Evolutionary conservation across 2,888 invertebrate genomes (phyloP), one percentile per base, ranked within the genome.

Genomic region (Biston betularia): DNA sequence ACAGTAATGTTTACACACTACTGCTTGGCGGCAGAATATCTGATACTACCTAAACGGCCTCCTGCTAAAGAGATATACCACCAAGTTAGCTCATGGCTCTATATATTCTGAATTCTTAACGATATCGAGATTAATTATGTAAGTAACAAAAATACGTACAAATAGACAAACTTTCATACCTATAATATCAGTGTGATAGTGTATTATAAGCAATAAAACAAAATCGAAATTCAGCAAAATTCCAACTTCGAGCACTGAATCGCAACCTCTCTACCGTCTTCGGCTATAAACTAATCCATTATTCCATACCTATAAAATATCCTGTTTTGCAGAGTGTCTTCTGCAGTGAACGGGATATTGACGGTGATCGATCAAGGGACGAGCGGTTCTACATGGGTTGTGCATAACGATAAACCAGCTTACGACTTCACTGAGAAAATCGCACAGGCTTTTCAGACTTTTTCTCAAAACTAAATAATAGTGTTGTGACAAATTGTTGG

Each of bases 371-470:
- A 84, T 50, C 74, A 78, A 67, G 92, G 87, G 6, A 76, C 76
- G 44, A 88, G 80, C 69, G 89, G 92, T 7, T 83, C 89, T 14
- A 90, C 88, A 15, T 93, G 93, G 93, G 83, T 89, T 69, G 83
- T 92, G 40, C 85, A 89, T 45, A 79, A 88, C 68, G 89, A 92
- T 76, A 84, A 87, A 67, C 81, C 85, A 38, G 88, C 92, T 5
- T 78, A 81, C 58, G 86, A 92, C 68, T 83, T 84, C 59, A 84
- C 90, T 3, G 73, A 73, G 11, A 78, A 83, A 62, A 82, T 92
- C 57, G 75, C 70, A 11, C 69, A 81, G 56, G 87, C 88, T 33
- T 88, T 86, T 64, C 72, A 79, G 68, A 70, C 79, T 40, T 65
- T 88, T 66, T 79, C 84, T 7, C 75, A 78, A 48, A 74, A 70